Percentiles rank a stretch among this genome's conserved stretches.
These are phyloP conservation scores for Galeruca laticollis DNA, from an alignment of 2,888 invertebrate genomes.

Conservation along the genomic window DNA sequence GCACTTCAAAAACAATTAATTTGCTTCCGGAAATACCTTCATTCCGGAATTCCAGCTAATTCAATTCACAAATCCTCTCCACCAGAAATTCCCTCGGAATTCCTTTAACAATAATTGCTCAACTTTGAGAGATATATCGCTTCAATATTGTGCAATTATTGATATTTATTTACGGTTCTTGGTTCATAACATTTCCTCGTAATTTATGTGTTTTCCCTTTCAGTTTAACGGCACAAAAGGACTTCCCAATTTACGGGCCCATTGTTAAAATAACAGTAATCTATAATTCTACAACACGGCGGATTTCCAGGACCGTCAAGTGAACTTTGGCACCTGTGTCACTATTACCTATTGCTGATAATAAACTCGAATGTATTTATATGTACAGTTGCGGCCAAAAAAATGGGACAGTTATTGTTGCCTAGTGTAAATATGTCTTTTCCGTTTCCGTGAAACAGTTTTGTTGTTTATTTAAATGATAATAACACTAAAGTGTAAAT, in stretches of 20 bases:
- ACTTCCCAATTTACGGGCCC: slow-evolving; percentile 44
- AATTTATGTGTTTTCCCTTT: slow-evolving; percentile 50
- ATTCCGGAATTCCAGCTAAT: slow-evolving; percentile 36
- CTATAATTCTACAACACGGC: slow-evolving; percentile 31
- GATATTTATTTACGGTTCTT: slow-evolving; percentile 56
- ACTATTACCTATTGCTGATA: background rate
- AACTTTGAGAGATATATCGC: slow-evolving; percentile 54
- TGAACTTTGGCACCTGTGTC: background rate
- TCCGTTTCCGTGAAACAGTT: no score
- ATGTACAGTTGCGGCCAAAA: no score
- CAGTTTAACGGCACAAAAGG: slow-evolving; percentile 41
- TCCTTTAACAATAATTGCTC: slow-evolving; percentile 53
- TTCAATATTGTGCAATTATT: slow-evolving; percentile 57
- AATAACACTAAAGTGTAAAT: no score
- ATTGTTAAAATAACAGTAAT: slow-evolving; percentile 49
- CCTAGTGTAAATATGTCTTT: no score
- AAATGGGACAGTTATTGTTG: no score
- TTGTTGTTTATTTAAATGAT: no score
- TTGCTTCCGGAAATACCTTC: slow-evolving; percentile 20
- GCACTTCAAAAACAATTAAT: slow-evolving; percentile 26
- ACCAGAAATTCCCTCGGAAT: slow-evolving; percentile 55
- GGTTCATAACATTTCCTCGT: slow-evolving; percentile 44
- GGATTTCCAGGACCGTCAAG: slow-evolving; percentile 26
- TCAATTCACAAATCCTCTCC: slow-evolving; percentile 48
- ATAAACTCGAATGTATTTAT: background rate